phyloP scores from a whole-genome alignment of 2,797 vertebrate genomes.

The Tachyglossus aculeatus region DNA sequence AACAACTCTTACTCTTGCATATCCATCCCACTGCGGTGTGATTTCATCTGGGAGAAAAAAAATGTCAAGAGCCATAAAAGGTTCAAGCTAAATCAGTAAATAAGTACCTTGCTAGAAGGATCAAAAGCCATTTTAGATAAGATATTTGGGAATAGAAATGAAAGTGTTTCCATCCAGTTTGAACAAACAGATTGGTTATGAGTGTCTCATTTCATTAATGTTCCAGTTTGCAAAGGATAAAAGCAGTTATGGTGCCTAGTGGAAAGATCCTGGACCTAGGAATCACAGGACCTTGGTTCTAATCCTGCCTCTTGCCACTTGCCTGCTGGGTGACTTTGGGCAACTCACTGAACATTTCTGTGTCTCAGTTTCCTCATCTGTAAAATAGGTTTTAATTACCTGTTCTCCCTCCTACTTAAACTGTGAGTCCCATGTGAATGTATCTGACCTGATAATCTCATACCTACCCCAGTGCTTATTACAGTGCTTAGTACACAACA shows the following conservation, averaged over 20 bases:
- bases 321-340: no score
- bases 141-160: constrained; percentile 15
- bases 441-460: no score
- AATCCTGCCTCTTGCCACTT: no score
- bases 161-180: background rate
- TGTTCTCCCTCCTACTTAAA: no score
- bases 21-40: background rate
- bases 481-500: no score
- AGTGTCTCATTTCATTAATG: constrained; percentile 15
- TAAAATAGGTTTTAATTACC: no score
- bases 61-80: background rate
- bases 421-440: no score
- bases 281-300: no score
- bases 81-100: background rate
- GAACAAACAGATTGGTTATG: constrained; percentile 30
- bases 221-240: constrained; percentile 7
- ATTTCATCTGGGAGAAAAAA: background rate
- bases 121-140: background rate
- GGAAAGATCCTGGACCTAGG: no score
- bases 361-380: no score
- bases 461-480: no score
- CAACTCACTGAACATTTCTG: no score
- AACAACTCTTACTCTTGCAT: background rate
- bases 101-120: background rate
- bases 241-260: constrained; percentile 5